Evolutionary conservation across 2,888 invertebrate species (phyloP), one percentile per base, ranked within the genome.

Genomic region (Alentia gelatinosa): DNA sequence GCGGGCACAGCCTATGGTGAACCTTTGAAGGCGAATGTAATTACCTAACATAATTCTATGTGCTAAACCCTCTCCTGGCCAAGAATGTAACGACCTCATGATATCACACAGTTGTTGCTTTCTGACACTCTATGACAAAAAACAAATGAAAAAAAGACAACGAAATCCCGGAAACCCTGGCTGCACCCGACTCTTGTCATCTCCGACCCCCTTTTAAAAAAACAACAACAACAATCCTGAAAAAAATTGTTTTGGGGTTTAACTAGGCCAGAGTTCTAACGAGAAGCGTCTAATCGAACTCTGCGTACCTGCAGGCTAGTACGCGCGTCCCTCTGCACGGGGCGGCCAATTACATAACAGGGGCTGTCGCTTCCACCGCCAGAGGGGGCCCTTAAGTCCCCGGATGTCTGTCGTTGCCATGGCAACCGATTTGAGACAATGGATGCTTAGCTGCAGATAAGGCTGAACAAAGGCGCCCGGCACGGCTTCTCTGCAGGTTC

Each of bases 391-490:
- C 39, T 39, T 79, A 15, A 39, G 39, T 35, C 79, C 79, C 79
- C 79, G 79, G 79, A 79, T 79, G 79, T 79, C 79, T 79, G 79
- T 35, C 37, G 79, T 79, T 39, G 79, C 79, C 79, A 79, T 79
- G 79, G 79, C 35, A 79, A 79, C 79, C 79, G 79, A 79, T 79
- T 79, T 79, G 79, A 79, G 79, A 79, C 79, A 79, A 79, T 79
- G 79, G 79, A 35, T 79, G 79, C 79, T 79, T 33, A 39, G 79
- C 56, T 56, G 12, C 56, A 56, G 56, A 56, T 56, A 56, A 56
- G 56, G 56, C 5, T 5, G 23, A 56, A 56, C 56, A 56, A 56
- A 30, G 26, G 68, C 30, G 68, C 30, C n/a, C 26, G 68, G 30
- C 12, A 9, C 1, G 63, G 33, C 68, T 68, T 68, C 1, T 4